Evolutionary conservation across 2,113 vertebrate species (phyloP).

Genomic region (Buteo buteo): DNA sequence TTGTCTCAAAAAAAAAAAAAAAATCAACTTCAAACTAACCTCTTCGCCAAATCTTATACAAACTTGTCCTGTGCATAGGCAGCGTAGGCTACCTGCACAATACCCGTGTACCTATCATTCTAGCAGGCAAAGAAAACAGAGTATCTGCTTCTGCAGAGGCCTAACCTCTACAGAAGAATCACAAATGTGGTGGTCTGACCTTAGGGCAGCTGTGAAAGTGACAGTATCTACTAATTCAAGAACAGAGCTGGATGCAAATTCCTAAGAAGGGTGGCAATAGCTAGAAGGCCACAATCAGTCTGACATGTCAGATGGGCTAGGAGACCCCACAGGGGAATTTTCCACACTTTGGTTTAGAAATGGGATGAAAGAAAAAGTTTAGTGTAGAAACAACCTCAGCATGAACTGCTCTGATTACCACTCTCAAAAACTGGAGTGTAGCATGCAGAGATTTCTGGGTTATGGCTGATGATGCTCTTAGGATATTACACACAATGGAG

Average conservation of each 20-base stretch:
- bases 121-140: not conserved
- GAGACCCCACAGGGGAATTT: not conserved
- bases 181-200: not conserved
- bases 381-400: not conserved
- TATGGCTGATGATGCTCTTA: not conserved
- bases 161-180: not conserved
- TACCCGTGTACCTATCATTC: not conserved
- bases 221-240: not conserved
- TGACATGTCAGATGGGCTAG: not conserved
- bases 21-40: not conserved
- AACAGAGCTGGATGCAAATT: not conserved
- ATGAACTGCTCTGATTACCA: not conserved
- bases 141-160: not conserved
- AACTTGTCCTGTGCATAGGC: not conserved
- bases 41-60: not conserved
- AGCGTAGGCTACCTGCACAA: not conserved
- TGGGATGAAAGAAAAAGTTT: not conserved
- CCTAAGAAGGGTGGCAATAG: not conserved
- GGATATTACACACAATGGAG: not conserved
- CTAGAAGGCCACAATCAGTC: not conserved
- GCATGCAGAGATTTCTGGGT: not conserved
- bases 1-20: not conserved
- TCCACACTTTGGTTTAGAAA: not conserved
- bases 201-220: not conserved
- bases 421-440: not conserved